Base-by-base conservation (phyloP, 1,140 invertebrate species). In the Cydia pomonella region DNA sequence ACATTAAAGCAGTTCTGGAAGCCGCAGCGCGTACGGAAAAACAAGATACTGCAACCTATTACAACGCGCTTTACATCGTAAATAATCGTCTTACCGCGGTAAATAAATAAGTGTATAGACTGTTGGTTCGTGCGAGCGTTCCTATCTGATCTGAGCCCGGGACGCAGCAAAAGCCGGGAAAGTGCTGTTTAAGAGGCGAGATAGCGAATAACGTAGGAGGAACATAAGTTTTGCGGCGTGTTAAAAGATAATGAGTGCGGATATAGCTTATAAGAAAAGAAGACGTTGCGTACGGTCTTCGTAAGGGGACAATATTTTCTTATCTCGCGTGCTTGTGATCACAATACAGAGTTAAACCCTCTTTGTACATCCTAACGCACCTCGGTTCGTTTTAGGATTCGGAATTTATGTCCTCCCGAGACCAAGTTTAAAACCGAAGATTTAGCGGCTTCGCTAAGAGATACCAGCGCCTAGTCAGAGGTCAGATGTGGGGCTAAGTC, bases 101-200 rank as follows among this genome's bases (percentile, higher is more conserved):
- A 88, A 91, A 91, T 92, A 91, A 92, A 92, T 91, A 91, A 87
- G 83, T 84, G 83, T 87, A 82, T 86, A 84, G 86, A 82, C 84
- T 81, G 76, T 73, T 75, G 80, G 82, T 84, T 86, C 85, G 85
- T 85, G 84, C 85, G 78, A 82, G 81, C 78, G 73, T 66, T 78
- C n/a, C 74, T 91, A 91, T 92, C 90, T 87, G 89, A 92, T 92
- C 84, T 77, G 79, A 81, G 77, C 80, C 79, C 76, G 80, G 78
- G 86, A 88, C 84, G 81, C 83, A 84, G 80, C 80, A 73, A 85
- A 82, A 84, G 77, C 81, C 83, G 79, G 82, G 87, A 86, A 90
- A 88, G 84, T 83, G 79, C 77, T 89, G 87, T 88, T 89, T 88
- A 90, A 87, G 80, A 83, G 79, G 76, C 77, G 81, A 84, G 89